Evolutionary conservation across 1,140 invertebrate species (phyloP), one percentile per base, ranked within the genome.

Genomic region (Zaprionus taronus): DNA sequence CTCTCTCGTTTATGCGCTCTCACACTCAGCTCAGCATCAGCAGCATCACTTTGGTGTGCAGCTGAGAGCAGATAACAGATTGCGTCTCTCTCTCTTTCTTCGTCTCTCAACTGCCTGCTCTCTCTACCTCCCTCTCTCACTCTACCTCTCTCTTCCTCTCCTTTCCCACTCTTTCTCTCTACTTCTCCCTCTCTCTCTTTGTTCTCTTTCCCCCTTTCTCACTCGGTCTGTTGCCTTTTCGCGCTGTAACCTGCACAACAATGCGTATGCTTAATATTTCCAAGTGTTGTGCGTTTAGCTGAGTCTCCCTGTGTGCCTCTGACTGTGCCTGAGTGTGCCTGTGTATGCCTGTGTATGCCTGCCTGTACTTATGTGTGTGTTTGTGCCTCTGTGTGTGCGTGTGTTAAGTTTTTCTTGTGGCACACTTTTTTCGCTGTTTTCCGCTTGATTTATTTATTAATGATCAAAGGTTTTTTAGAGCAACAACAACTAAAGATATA

Each of bases 231-330:
- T 56, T 64, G 34, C 58, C 38, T 58, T 64, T 81, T 81, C 28
- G 58, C 55, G 70, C 56, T 89, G 65, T 51, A 79, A 78, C 81
- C 84, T 89, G 83, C 77, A 86, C 83, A 83, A 83, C 84, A 81
- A 70, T 80, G 72, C 81, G 81, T 83, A 80, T 83, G 81, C 73
- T 83, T 83, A 34, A 83, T 83, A 77, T 73, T 58, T 34, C 5
- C 47, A 64, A 55, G 24, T 44, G 31, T 26, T 28, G 38, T 11
- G 31, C 20, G 1, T 9, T 38, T 51, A 20, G 2, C 7, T 44
- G 34, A 34, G 31, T 41, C 51, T 57, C 20, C 41, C 36, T 61
- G 38, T 38, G 20, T 44, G 24, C 9, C 31, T 9, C 31, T 34
- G 64, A 34, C 1, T 9, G 61, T 51, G 26, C 3, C 7, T 34